These are phyloP conservation scores for Rallus limicola DNA, from an alignment of 2,113 vertebrate genomes.

Conservation along the genomic window DNA sequence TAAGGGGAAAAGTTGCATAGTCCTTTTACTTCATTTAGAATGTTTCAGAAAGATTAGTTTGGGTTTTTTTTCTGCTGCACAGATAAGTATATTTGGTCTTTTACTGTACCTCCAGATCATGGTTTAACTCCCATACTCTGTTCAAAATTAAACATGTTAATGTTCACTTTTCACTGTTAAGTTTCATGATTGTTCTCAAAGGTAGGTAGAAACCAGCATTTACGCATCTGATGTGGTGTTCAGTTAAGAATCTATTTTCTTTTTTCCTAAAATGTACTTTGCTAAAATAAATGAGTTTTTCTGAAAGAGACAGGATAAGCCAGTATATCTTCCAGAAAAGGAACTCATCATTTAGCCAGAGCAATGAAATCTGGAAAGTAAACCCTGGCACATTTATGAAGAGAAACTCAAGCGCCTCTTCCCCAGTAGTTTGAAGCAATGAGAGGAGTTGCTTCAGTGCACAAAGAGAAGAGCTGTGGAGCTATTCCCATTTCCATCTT, in stretches of 20 bases:
- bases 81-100: background rate
- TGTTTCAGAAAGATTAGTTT: background rate
- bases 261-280: background rate
- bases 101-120: background rate
- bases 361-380: background rate
- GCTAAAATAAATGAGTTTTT: background rate
- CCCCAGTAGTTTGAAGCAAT: background rate
- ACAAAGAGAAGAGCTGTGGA: background rate
- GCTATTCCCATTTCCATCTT: background rate
- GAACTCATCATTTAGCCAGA: background rate
- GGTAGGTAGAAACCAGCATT: background rate
- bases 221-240: background rate
- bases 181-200: background rate
- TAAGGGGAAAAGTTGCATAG: background rate
- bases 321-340: background rate
- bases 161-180: slow-evolving; percentile 10
- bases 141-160: slow-evolving; percentile 13
- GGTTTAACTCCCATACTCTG: background rate
- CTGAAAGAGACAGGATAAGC: background rate
- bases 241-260: background rate
- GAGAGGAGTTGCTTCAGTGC: background rate
- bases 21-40: background rate
- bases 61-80: background rate
- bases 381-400: background rate
- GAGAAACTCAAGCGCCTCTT: background rate